Evolutionary conservation across 2,113 vertebrate species (phyloP).

Genomic region (human (Homo sapiens)): DNA sequence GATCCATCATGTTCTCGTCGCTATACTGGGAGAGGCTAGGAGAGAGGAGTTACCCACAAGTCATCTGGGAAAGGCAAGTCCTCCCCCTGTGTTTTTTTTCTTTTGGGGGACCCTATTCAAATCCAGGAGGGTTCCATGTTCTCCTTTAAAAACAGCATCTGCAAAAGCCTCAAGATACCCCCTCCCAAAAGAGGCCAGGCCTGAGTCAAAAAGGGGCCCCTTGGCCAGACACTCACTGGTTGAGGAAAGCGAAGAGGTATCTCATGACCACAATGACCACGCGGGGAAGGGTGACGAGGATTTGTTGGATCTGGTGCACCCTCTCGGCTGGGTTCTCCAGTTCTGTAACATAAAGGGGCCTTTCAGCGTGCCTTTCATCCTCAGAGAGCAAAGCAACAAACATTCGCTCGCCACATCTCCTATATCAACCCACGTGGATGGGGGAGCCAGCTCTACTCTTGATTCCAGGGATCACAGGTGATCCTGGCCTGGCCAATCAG

Average conservation of each 20-base stretch:
- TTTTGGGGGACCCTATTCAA: background rate
- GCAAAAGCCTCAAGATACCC: background rate
- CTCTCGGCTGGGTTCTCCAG: slow-evolving; percentile 92
- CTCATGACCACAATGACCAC: slow-evolving; percentile 97
- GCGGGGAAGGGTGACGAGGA: slow-evolving; percentile 92
- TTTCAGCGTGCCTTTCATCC: background rate
- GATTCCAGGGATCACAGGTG: background rate
- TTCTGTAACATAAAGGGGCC: slow-evolving; percentile 87
- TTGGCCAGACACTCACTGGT: slow-evolving; percentile 90
- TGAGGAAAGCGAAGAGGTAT: slow-evolving; percentile 99
- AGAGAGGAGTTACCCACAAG: slow-evolving; percentile 52
- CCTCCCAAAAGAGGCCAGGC: slow-evolving; percentile 6
- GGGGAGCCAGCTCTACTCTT: background rate
- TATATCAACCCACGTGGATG: background rate
- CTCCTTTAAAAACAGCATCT: background rate
- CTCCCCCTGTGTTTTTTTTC: background rate
- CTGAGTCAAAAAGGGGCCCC: background rate
- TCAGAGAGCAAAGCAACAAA: background rate
- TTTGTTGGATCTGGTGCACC: slow-evolving; percentile 96
- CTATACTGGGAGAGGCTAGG: slow-evolving; percentile 97
- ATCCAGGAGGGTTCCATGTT: background rate
- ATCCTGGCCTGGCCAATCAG: background rate
- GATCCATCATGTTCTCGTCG: slow-evolving; percentile 99
- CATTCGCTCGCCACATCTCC: background rate
- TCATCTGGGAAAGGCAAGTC: slow-evolving; percentile 28